Conservation (phyloP, 2,113 vertebrate species). For the Cavia porcellus region DNA sequence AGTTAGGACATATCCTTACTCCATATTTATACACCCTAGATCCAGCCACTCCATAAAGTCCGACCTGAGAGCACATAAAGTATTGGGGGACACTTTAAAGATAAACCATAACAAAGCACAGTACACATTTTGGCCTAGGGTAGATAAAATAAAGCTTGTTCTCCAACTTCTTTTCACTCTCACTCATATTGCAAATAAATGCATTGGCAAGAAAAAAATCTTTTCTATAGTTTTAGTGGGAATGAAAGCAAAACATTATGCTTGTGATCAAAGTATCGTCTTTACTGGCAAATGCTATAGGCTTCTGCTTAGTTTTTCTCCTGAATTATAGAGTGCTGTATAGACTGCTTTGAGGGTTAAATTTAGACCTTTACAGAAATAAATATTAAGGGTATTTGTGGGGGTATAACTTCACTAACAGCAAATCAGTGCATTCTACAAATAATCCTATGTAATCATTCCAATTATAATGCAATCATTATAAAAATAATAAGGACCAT, state of each 20-base stretch:
- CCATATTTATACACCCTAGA: neutral
- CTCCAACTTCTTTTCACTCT: slow-evolving; percentile 8
- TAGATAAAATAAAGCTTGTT: neutral
- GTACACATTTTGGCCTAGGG: neutral
- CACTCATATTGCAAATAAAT: slow-evolving; percentile 10
- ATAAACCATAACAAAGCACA: neutral
- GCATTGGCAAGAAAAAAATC: neutral
- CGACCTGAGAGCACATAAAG: neutral
- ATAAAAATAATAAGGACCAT: neutral
- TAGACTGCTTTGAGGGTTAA: neutral
- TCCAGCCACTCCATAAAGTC: neutral
- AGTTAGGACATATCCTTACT: neutral
- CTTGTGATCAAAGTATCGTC: neutral
- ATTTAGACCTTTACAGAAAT: neutral
- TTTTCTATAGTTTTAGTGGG: neutral
- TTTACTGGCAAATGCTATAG: neutral
- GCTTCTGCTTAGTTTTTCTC: slow-evolving; percentile 22
- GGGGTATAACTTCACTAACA: neutral
- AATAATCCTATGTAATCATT: slow-evolving; percentile 9
- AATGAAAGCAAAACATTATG: neutral
- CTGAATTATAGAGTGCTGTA: neutral
- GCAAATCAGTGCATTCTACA: neutral
- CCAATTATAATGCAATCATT: neutral
- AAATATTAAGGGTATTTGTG: neutral
- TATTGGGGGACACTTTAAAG: neutral